Evolutionary conservation across 2,797 vertebrate genomes (phyloP), one percentile per base, ranked within the genome.

Genomic region (Miichthys miiuy): DNA sequence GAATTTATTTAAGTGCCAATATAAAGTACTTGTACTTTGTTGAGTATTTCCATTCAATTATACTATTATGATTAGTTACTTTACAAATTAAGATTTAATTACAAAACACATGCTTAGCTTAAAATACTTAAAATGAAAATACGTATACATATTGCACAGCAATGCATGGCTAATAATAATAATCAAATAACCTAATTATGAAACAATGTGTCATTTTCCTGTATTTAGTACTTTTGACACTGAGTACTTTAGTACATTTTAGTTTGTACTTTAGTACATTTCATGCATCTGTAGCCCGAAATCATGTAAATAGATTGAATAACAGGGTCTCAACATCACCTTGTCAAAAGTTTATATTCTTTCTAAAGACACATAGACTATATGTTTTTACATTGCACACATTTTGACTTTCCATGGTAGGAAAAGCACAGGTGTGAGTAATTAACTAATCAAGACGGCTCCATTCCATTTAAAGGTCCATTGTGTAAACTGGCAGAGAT

Each of bases 361-460:
- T 41, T 72, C 30, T 56, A 25, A 57, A 47, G 27, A 54, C 4
- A 16, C 10, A 21, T 7, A 14, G 10, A 18, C 23, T 20, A 5
- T 21, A 1, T 48, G 1, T n/a, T 62, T 58, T 47, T 47, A 48
- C 6, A 13, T 16, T 18, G n/a, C 20, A 18, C 41, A 47, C 6
- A 64, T 14, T 61, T 34, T 42, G 30, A 27, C 46, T 67, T 41
- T 3, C 25, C 18, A 12, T 16, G 16, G 34, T 4, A 51, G 17
- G 20, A 21, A 13, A 23, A 69, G 52, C 14, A 60, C 54, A 72
- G 6, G 6, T 63, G 57, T 50, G 55, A 67, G 21, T 67, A 3
- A 34, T 72, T 10, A 48, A 65, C 27, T 25, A 23, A 57, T 65
- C 30, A 52, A 6, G 42, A 30, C 23, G 21, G 21, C 52, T 41